phyloP scores from a whole-genome alignment of 2,113 vertebrate species.

The Macrotus californicus region DNA sequence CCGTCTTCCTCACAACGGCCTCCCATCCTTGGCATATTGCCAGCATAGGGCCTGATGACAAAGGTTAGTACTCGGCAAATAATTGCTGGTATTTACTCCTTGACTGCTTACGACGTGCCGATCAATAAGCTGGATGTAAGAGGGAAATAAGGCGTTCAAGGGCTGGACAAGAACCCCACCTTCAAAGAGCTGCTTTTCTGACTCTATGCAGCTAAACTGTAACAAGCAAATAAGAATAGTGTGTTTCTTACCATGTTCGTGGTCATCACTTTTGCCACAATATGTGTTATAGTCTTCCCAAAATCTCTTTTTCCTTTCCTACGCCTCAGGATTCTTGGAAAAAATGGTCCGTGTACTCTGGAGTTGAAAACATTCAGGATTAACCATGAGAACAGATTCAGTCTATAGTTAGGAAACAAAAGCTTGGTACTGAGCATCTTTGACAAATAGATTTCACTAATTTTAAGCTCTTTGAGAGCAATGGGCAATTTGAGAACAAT shows the following conservation, averaged over 20 bases:
- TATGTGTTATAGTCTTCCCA: constrained; percentile 78
- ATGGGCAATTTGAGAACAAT: background rate
- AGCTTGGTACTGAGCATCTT: background rate
- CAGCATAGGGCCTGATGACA: background rate
- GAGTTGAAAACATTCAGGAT: constrained; percentile 58
- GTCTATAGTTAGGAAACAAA: background rate
- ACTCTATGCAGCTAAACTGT: background rate
- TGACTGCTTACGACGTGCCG: background rate
- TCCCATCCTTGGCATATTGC: background rate
- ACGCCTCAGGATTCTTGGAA: constrained; percentile 77
- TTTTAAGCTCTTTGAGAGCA: background rate
- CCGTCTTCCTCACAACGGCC: background rate
- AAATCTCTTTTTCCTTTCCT: constrained; percentile 77
- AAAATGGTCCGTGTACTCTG: constrained; percentile 79
- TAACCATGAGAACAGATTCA: background rate
- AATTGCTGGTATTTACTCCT: background rate
- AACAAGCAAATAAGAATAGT: background rate
- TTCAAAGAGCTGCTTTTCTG: background rate
- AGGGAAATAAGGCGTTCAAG: background rate
- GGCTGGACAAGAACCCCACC: background rate
- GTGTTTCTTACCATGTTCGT: constrained; percentile 77
- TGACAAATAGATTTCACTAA: background rate
- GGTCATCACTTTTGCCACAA: constrained; percentile 79
- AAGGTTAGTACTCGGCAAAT: background rate
- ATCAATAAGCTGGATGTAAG: background rate